Percentiles rank a stretch among this genome's conserved stretches.
Conservation (phyloP, 2,888 invertebrate species). For the Dryobota labecula region DNA sequence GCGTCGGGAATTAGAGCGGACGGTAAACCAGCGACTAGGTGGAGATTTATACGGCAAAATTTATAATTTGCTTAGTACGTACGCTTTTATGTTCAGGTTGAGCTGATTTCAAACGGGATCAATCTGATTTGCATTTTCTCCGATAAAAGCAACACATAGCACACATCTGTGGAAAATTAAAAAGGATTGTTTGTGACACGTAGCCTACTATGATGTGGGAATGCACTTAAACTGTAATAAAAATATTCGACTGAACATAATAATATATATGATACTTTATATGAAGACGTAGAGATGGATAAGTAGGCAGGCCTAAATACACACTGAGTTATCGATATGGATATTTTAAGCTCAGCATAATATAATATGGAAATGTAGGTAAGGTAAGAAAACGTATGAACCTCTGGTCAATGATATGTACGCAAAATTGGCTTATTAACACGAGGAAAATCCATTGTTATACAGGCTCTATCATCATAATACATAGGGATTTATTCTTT, state of each 20-base stretch:
- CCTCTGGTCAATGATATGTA: neutral
- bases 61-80: constrained; percentile 65
- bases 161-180: neutral
- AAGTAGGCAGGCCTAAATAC: neutral
- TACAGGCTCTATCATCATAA: constrained; percentile 2
- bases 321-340: neutral
- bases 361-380: neutral
- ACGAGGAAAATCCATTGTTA: neutral
- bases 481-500: constrained; percentile 1
- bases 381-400: neutral
- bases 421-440: constrained; percentile 1
- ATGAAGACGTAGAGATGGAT: neutral
- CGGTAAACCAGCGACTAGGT: constrained; percentile 74
- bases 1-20: constrained; percentile 73
- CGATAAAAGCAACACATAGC: constrained; percentile 3
- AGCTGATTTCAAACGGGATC: constrained; percentile 28
- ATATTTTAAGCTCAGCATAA: neutral
- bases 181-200: constrained; percentile 3
- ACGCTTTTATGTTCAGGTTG: constrained; percentile 33
- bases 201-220: neutral
- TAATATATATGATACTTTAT: too few species aligned
- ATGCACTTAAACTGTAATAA: neutral
- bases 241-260: neutral
- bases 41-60: constrained; percentile 74
- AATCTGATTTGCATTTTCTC: constrained; percentile 23